Evolutionary conservation across 2,797 vertebrate genomes (phyloP), one percentile per base, ranked within the genome.

Genomic region (Tokudaia tokunoshimensis): DNA sequence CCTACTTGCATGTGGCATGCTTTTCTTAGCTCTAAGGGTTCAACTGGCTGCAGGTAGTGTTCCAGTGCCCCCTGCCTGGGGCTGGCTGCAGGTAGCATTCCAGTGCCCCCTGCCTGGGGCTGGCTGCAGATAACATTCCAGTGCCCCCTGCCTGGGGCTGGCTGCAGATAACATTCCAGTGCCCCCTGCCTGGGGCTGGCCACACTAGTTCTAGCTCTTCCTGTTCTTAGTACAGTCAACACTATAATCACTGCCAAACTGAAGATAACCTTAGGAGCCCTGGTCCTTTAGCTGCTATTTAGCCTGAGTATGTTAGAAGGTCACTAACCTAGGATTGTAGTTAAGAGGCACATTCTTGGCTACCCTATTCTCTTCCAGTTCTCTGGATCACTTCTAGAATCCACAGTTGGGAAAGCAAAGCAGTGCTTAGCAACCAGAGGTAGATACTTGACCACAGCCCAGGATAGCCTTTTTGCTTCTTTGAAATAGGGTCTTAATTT

Each of bases 401-500:
- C 19, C 0, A 11, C 12, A 6, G 22, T n/a, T 19, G 3, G 34
- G n/a, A 15, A 1, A 19, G 31, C 29, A 55, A 67, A 10, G 59
- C 67, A 24, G 19, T 9, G 2, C 2, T 15, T 14, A 41, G 67
- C 67, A 4, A 10, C 13, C 22, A 63, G 41, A 37, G 20, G 17
- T 76, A 29, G 70, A 24, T 52, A 1, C 29, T 63, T 24, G 26
- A 47, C 63, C 3, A 7, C 1, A 15, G 57, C 5, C 67, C 57
- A 80, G 29, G 26, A 59, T 44, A 47, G 19, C 34, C 67, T 74
- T 90, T 63, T 78, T 29, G 57, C 67, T 61, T 31, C 63, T 57
- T 50, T 78, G 74, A 63, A 89, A 61, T 14, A 89, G 14, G 26
- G 57, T 78, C n/a, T 89, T 31, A 34, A 76, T 76, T 76, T 89